Conservation (phyloP, 92 coral and sea anemone species). For the Zoanthus sansibaricus region DNA sequence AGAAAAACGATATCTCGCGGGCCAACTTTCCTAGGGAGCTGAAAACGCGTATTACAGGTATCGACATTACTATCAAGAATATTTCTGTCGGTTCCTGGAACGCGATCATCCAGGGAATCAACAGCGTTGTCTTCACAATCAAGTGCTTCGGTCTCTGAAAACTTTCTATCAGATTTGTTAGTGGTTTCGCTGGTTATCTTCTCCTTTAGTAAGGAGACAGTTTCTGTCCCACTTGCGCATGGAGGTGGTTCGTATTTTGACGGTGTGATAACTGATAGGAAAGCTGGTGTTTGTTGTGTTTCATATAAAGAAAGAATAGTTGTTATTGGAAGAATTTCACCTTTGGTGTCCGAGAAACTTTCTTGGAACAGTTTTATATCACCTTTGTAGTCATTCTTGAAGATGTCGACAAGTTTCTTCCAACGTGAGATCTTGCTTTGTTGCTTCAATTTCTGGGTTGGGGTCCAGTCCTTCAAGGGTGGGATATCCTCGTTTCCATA, state of each 20-base stretch:
- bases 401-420: slow-evolving; percentile 92
- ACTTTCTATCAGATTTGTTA: slow-evolving; percentile 10
- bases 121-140: slow-evolving; percentile 44
- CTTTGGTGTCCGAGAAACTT: slow-evolving; percentile 90
- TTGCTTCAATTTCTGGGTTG: slow-evolving; percentile 90
- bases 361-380: slow-evolving; percentile 85
- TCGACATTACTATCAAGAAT: slow-evolving; percentile 52
- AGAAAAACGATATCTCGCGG: slow-evolving; percentile 95
- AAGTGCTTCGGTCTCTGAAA: slow-evolving; percentile 26
- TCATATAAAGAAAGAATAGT: slow-evolving; percentile 94
- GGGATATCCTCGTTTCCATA: slow-evolving; percentile 92
- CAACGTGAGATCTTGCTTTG: slow-evolving; percentile 88
- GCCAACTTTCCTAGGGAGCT: slow-evolving; percentile 94
- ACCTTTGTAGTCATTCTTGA: slow-evolving; percentile 85
- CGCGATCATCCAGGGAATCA: slow-evolving; percentile 37
- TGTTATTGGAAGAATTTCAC: slow-evolving; percentile 93
- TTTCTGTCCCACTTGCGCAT: neutral
- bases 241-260: slow-evolving; percentile 38
- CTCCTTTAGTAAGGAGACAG: neutral
- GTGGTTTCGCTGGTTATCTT: neutral
- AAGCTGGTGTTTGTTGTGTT: slow-evolving; percentile 95
- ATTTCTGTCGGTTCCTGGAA: slow-evolving; percentile 38
- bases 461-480: slow-evolving; percentile 96
- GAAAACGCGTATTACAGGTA: slow-evolving; percentile 78
- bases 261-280: slow-evolving; percentile 60